Evolutionary conservation across 1,140 invertebrate genomes (phyloP), one percentile per base, ranked within the genome.

Genomic region (Varroa destructor): DNA sequence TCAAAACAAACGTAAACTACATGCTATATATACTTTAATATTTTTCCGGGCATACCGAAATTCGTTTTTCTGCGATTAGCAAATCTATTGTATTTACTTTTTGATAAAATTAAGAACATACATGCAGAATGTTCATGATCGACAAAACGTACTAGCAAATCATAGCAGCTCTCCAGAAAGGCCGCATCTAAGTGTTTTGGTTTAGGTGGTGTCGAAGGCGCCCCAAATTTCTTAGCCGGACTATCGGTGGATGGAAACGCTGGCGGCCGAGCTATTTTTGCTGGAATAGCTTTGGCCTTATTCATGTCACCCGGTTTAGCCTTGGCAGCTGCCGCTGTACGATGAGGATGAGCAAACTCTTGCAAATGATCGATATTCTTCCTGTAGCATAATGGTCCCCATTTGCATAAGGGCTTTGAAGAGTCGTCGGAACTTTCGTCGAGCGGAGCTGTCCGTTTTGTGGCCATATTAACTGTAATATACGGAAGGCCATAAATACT

Each of bases 1-100:
- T 51, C 3, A 51, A 51, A 51, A 51, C 46, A 51, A 93, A 92
- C 75, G 88, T 85, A 73, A 86, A 81, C 75, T 86, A 25, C 25
- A 25, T 25, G 25, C 25, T 25, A 25, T 25, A 25, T 25, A 25
- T 25, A 25, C 25, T 25, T 25, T 25, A 25, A 25, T 25, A 25
- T 25, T 25, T 25, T 25, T 25, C 25, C 25, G 25, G 25, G 25
- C 25, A 25, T 25, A 25, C 25, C 25, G 25, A 25, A 25, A 25
- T 25, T 25, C 25, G 25, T 25, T 25, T 25, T 25, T 25, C 25
- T 25, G 25, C 25, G 25, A 25, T 25, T 25, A 25, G 25, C 25
- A 25, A 25, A 25, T 25, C 25, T 25, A 25, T 25, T 25, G 25
- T 25, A 25, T 25, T 25, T 25, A 25, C 25, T 25, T 25, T 25